A percentile compares a stretch with the other conserved stretches of the same genome.
These are phyloP conservation scores for Fragariocoptes setiger DNA, from an alignment of 1,140 invertebrate species.

Conservation along the genomic window DNA sequence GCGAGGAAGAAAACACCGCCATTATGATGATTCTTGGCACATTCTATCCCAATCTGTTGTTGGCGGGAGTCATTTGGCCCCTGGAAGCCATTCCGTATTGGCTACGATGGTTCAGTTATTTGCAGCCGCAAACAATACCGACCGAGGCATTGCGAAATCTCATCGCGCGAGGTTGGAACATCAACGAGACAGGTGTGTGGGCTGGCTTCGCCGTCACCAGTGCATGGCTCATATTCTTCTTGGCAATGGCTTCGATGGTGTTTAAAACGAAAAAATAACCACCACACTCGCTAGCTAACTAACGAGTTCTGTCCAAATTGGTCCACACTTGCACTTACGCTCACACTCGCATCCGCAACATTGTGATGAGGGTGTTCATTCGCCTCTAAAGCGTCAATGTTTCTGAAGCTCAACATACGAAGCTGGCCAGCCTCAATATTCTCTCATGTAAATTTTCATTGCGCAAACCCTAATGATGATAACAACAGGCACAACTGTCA, in stretches of 20 bases:
- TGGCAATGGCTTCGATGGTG: conserved; percentile 34
- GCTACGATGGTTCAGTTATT: conserved; percentile 41
- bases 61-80: conserved; percentile 54
- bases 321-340: too few species aligned
- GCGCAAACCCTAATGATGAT: too few species aligned
- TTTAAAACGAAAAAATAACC: conserved; percentile 12
- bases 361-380: too few species aligned
- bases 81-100: conserved; percentile 60
- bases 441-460: too few species aligned
- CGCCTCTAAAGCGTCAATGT: too few species aligned
- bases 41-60: conserved; percentile 58
- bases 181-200: conserved; percentile 47
- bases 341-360: too few species aligned
- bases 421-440: too few species aligned
- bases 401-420: too few species aligned
- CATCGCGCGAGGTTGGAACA: conserved; percentile 52
- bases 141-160: conserved; percentile 63
- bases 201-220: conserved; percentile 53
- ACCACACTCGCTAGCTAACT: too few species aligned
- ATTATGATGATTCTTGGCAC: conserved; percentile 66
- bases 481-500: too few species aligned
- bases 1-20: conserved; percentile 58
- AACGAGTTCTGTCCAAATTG: too few species aligned
- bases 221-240: conserved; percentile 55
- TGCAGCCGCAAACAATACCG: conserved; percentile 56